These are phyloP conservation scores for Bradynema listronoti DNA, from an alignment of 1,140 invertebrate genomes.

Conservation along the genomic window DNA sequence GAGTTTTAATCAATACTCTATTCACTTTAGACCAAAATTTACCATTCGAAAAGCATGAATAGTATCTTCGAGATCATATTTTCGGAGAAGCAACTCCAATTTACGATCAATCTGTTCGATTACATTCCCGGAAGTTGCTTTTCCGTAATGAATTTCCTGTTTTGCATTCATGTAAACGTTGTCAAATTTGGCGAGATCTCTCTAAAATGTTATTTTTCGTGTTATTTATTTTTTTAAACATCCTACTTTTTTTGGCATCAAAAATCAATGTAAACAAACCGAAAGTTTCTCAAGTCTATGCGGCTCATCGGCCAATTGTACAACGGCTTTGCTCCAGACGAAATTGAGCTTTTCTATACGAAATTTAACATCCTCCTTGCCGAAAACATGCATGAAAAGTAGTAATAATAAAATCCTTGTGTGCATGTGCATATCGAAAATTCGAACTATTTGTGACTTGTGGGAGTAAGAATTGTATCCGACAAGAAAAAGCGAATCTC, in stretches of 20 bases:
- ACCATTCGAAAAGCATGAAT: constrained; percentile 29
- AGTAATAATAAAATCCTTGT: too few relatives aligned
- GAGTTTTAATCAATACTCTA: neutral
- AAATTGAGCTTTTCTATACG: constrained; percentile 29
- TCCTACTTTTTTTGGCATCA: neutral
- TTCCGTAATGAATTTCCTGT: constrained; percentile 10
- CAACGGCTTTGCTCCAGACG: constrained; percentile 23
- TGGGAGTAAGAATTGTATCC: too few relatives aligned
- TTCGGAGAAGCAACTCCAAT: constrained; percentile 18
- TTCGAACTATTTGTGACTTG: too few relatives aligned
- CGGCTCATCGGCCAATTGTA: neutral
- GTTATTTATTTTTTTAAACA: neutral
- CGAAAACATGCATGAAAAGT: too few relatives aligned
- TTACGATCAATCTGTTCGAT: constrained; percentile 18
- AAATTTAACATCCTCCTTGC: constrained; percentile 20
- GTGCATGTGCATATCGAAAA: too few relatives aligned
- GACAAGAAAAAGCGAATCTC: too few relatives aligned
- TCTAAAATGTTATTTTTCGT: constrained; percentile 5
- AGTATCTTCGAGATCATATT: constrained; percentile 23
- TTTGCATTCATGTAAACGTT: constrained; percentile 9
- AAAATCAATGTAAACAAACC: constrained; percentile 13
- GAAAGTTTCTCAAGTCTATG: constrained; percentile 11
- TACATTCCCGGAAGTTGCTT: constrained; percentile 6
- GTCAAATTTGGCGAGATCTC: constrained; percentile 13
- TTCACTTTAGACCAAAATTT: neutral